These are phyloP conservation scores for Formica exsecta DNA, from an alignment of 1,140 invertebrate species.

Conservation along the genomic window DNA sequence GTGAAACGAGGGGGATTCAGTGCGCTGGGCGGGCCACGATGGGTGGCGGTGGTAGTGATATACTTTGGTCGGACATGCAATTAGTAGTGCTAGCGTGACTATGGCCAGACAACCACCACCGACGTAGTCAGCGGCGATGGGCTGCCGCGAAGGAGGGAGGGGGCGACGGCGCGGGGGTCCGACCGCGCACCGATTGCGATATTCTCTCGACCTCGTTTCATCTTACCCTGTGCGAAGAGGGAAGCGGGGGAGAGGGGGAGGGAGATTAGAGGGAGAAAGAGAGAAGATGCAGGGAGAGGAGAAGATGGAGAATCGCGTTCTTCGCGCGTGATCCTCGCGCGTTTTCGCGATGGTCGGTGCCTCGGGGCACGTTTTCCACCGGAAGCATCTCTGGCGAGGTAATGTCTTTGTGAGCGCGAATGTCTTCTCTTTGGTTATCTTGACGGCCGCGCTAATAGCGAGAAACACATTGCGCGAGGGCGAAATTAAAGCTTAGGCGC, in stretches of 20 bases:
- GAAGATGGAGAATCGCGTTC: slow-evolving; percentile 48
- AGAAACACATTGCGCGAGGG: neutral
- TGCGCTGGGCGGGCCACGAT: slow-evolving; percentile 71
- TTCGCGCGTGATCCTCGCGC: slow-evolving; percentile 19
- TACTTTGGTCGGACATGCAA: slow-evolving; percentile 84
- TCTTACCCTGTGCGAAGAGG: neutral
- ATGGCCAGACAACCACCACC: slow-evolving; percentile 68
- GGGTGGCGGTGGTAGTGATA: slow-evolving; percentile 79
- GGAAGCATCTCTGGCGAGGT: neutral
- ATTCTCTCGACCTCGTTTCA: slow-evolving; percentile 70
- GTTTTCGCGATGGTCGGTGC: slow-evolving; percentile 3
- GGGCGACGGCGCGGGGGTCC: slow-evolving; percentile 26
- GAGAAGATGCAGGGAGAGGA: neutral
- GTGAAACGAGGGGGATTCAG: slow-evolving; percentile 74
- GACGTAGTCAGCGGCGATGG: slow-evolving; percentile 51
- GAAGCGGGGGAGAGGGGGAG: neutral
- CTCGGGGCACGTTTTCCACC: neutral
- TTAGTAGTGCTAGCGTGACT: slow-evolving; percentile 83
- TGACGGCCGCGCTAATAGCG: neutral
- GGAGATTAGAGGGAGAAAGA: too few species aligned
- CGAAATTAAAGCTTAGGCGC: slow-evolving; percentile 43
- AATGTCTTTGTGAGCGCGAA: slow-evolving; percentile 11
- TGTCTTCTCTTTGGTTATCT: neutral
- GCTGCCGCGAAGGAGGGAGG: slow-evolving; percentile 1
- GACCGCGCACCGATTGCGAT: slow-evolving; percentile 58